Conservation (phyloP, 1,140 invertebrate species). For the Aphelenchoides avenae region DNA sequence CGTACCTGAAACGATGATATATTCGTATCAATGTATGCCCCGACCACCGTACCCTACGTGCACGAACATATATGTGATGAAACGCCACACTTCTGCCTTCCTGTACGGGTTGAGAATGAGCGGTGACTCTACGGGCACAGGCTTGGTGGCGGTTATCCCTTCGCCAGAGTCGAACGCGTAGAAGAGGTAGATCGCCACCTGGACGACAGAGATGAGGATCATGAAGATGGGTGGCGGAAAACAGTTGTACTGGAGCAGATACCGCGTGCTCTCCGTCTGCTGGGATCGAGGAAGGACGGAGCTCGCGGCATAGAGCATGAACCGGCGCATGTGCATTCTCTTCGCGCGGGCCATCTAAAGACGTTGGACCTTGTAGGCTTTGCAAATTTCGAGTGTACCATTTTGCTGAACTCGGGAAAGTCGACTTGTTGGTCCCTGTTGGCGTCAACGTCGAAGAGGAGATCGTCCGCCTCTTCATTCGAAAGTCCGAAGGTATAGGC, state of each 20-base stretch:
- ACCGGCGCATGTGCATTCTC: constrained; percentile 21
- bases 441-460: constrained; percentile 31
- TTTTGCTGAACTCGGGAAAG: constrained; percentile 35
- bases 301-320: constrained; percentile 41
- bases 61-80: constrained; percentile 90
- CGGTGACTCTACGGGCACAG: constrained; percentile 52
- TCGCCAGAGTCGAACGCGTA: constrained; percentile 30
- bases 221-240: constrained; percentile 42
- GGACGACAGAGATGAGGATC: constrained; percentile 41
- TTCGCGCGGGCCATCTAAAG: constrained; percentile 41
- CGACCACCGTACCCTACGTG: constrained; percentile 91
- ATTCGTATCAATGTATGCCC: too few species aligned
- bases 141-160: constrained; percentile 22
- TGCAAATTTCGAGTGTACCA: constrained; percentile 14
- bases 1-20: constrained; percentile 30
- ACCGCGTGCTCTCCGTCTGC: constrained; percentile 30
- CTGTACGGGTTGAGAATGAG: constrained; percentile 32
- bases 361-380: not conserved
- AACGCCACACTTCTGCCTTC: constrained; percentile 83
- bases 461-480: constrained; percentile 20
- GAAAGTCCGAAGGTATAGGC: constrained; percentile 23
- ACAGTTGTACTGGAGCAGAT: constrained; percentile 47
- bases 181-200: constrained; percentile 39
- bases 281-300: constrained; percentile 29
- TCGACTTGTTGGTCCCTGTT: constrained; percentile 37